Evolutionary conservation across 2,113 vertebrate genomes (phyloP), one percentile per base, ranked within the genome.

Genomic region (Gopherus flavomarginatus): DNA sequence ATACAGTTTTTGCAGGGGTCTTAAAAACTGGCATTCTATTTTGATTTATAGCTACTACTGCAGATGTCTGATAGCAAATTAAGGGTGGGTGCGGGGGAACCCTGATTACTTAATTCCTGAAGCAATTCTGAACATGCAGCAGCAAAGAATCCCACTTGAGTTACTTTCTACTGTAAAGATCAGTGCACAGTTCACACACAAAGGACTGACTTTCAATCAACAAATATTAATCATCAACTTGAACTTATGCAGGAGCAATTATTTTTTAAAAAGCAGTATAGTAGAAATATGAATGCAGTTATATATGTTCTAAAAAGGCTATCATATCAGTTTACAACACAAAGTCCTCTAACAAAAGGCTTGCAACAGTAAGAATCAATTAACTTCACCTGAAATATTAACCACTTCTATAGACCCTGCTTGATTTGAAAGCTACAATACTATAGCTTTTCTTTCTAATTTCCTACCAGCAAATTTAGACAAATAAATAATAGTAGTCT

Each of bases 381-480:
- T 90, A 95, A 94, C 75, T 38, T 35, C 88, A 94, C 87, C 89
- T 97, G 94, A 97, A 97, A 97, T 79, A 96, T 53, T 87, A 95
- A 87, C 88, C 78, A 53, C 54, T 83, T 52, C 22, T 88, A 75
- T 84, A 89, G 85, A 96, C 44, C 79, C 65, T 7, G 8, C 84
- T 92, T 52, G 78, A 83, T 93, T 92, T 69, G 42, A 57, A 65
- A 77, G 92, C 53, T 3, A 82, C 88, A 1, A 82, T 86, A 96
- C 84, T 94, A 90, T 86, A 94, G 92, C 94, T 90, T 93, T 91
- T 96, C 94, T 95, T 85, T 87, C 65, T 38, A 72, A 78, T 93
- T 86, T 89, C 75, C 87, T 94, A 78, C 3, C 57, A 69, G 92
- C 75, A 96, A 57, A 89, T 90, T 79, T 53, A 93, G 85, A 3